phyloP scores from a whole-genome alignment of 2,113 vertebrate genomes.

The Psilopogon haemacephalus region DNA sequence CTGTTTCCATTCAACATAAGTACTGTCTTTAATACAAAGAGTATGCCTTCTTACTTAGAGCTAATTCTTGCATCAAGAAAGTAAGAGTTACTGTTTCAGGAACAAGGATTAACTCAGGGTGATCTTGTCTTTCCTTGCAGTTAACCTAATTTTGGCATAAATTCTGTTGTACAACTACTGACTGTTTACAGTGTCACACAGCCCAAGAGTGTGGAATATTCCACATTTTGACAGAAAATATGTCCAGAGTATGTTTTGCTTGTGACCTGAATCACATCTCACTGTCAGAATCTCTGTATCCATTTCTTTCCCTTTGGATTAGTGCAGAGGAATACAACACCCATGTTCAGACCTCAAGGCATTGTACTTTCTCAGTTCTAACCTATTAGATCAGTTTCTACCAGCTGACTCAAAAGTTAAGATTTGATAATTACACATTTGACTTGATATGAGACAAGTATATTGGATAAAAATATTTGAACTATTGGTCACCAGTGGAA shows the following conservation, averaged over 20 bases:
- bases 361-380: not conserved
- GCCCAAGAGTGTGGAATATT: not conserved
- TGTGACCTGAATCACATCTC: not conserved
- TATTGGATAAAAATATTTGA: not conserved
- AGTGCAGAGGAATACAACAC: not conserved
- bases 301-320: not conserved
- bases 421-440: not conserved
- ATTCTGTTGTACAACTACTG: not conserved
- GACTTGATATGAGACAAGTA: not conserved
- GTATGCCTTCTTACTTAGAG: not conserved
- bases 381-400: not conserved
- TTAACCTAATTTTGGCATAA: not conserved
- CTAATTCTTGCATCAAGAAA: not conserved
- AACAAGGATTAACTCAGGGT: not conserved
- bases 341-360: not conserved
- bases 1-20: not conserved
- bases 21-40: not conserved
- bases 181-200: not conserved
- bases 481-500: not conserved
- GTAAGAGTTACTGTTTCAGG: not conserved
- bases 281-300: not conserved
- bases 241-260: rapidly evolving
- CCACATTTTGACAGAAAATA: not conserved
- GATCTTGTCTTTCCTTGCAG: not conserved
- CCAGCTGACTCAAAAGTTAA: not conserved